A percentile compares a stretch with the other conserved stretches of the same genome.
phyloP scores from a whole-genome alignment of 1,140 invertebrate species.

The Pomacea maculata region DNA sequence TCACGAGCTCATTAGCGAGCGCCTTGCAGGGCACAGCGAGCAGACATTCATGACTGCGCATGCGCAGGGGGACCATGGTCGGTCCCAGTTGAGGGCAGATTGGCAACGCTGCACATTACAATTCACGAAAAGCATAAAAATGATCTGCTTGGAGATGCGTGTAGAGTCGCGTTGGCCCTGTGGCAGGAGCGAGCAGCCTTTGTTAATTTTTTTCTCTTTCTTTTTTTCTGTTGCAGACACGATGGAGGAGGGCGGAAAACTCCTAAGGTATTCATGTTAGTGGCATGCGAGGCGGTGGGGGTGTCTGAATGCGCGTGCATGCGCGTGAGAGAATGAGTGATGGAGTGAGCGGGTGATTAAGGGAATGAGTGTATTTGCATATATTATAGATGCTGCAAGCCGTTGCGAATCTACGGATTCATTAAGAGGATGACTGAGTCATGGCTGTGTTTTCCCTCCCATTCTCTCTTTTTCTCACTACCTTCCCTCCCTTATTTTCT shows the following conservation, averaged over 20 bases:
- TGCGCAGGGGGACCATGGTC: too few relatives aligned
- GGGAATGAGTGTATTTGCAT: background rate
- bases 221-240: slow-evolving; percentile 12
- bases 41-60: too few relatives aligned
- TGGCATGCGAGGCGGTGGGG: too few relatives aligned
- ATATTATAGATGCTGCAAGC: background rate
- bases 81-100: too few relatives aligned
- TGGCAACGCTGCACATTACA: too few relatives aligned
- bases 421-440: background rate
- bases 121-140: too few relatives aligned
- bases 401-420: background rate
- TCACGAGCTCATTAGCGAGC: too few relatives aligned
- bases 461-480: background rate
- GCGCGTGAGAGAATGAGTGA: background rate
- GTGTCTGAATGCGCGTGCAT: background rate
- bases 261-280: slow-evolving; percentile 29
- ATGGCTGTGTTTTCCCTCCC: background rate
- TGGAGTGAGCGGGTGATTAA: background rate
- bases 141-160: too few relatives aligned
- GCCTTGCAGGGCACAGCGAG: too few relatives aligned
- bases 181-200: background rate
- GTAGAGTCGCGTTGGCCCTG: background rate
- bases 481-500: slow-evolving; percentile 5
- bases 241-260: slow-evolving; percentile 31
- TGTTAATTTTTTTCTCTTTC: background rate